Base-by-base conservation (phyloP, 2,888 invertebrate genomes). In the Timema podura region DNA sequence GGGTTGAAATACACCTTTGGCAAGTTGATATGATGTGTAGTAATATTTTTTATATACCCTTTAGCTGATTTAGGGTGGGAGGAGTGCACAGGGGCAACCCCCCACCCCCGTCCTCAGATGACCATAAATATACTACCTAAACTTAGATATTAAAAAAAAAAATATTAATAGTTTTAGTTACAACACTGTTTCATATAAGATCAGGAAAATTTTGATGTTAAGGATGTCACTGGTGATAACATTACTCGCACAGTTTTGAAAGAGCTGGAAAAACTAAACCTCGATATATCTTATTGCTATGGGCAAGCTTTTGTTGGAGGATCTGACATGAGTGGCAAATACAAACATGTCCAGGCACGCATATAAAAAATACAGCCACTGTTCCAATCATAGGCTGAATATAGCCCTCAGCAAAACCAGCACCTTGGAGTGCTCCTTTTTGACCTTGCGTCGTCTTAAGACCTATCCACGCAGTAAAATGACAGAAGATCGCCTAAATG, bases 191-290 rank as follows among this genome's bases (percentile, higher is more conserved):
- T 15, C 61, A 15, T 5, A 61, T 61, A 45, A 61, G 7, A 61
- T 61, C 61, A 61, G 9, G 61, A 61, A 30, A 30, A 16, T 44
- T 61, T 61, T 6, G 61, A 6, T 44, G 44, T 61, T 61, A 45
- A 44, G 5, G 61, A 16, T 61, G 61, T 44, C 61, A 11, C 61
- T 30, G 61, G 61, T 9, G 61, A 44, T 44, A 61, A 61, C 61
- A 61, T 61, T 44, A 45, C 44, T 61, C 44, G 44, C 61, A 61
- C 61, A 61, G 30, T 61, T 30, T 61, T 61, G 61, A 30, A 61
- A 44, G 61, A 61, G 61, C 45, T 44, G 30, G 61, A 61, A 8
- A 61, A 13, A 44, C 30, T 30, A 15, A 61, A 61, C 44, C 44
- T 61, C 8, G 44, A 61, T 44, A 61, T 61, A 61, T 61, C 16